Evolutionary conservation across 2,797 vertebrate genomes (phyloP).

Genomic region (Urosaurus nigricauda): DNA sequence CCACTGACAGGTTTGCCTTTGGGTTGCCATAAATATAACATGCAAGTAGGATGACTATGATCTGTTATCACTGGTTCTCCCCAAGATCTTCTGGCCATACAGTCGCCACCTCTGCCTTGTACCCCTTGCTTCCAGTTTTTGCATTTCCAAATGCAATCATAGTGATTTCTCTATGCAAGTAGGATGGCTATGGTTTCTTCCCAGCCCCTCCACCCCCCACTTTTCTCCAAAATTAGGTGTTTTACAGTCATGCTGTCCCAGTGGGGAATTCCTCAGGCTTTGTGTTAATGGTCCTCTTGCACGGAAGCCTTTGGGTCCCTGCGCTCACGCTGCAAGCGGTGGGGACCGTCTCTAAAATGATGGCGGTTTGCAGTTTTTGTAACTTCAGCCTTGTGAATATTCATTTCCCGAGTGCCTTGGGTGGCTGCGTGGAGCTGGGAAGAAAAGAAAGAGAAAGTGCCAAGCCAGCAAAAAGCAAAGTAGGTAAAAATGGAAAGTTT

Average conservation of each 20-base stretch:
- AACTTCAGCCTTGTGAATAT: conserved; percentile 17
- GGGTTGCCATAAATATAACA: no score
- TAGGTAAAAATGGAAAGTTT: neutral
- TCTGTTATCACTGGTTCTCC: no score
- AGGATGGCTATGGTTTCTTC: neutral
- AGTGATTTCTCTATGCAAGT: neutral
- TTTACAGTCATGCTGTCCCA: neutral
- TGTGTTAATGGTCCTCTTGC: neutral
- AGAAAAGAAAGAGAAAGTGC: neutral
- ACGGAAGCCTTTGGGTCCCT: neutral
- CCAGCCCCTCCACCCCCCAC: neutral
- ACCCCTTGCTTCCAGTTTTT: no score
- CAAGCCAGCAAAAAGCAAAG: neutral
- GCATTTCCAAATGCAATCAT: neutral
- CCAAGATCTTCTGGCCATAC: no score
- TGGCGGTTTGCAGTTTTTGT: neutral
- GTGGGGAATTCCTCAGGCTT: neutral
- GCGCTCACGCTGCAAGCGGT: neutral
- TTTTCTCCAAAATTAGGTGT: neutral
- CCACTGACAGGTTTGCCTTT: no score
- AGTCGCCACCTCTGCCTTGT: no score
- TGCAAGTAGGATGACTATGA: no score
- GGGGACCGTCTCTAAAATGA: neutral
- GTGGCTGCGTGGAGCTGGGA: neutral
- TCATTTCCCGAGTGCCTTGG: neutral